A percentile compares a stretch with the other conserved stretches of the same genome.
phyloP scores from a whole-genome alignment of 2,888 invertebrate species.

The Meghimatium bilineatum region DNA sequence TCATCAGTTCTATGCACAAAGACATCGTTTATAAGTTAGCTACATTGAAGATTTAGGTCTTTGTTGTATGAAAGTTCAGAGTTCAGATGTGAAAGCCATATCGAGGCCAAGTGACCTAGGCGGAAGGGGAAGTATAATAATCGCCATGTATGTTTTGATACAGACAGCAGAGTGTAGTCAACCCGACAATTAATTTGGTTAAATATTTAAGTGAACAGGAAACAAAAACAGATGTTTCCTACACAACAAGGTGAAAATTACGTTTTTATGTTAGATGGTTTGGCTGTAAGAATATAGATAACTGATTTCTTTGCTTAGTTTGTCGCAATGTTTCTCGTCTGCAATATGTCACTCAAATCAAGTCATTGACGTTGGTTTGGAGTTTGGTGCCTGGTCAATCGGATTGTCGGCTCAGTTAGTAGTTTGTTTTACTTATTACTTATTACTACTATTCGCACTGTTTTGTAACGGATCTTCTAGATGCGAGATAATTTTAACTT shows the following conservation, averaged over 20 bases:
- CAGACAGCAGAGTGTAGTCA: conserved; percentile 5
- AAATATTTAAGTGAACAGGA: neutral
- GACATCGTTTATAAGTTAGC: too few species aligned
- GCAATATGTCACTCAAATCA: too few species aligned
- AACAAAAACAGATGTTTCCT: conserved; percentile 43
- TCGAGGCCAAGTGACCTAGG: neutral
- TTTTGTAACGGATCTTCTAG: too few species aligned
- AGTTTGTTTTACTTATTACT: too few species aligned
- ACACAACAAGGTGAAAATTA: conserved; percentile 37
- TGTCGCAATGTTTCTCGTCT: neutral
- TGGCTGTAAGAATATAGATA: neutral
- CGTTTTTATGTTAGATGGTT: neutral
- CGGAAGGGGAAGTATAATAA: conserved; percentile 15
- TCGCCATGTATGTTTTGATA: conserved; percentile 42
- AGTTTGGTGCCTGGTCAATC: too few species aligned
- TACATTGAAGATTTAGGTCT: neutral
- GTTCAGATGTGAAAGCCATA: neutral
- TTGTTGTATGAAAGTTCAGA: neutral
- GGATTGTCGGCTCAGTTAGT: too few species aligned
- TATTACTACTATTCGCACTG: too few species aligned
- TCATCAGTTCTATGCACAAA: too few species aligned
- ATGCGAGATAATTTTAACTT: too few species aligned
- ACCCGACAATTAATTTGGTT: neutral
- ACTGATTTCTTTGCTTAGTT: neutral
- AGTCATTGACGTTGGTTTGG: too few species aligned